Base-by-base conservation (phyloP, 2,888 invertebrate genomes). In the Tipula vernalis region DNA sequence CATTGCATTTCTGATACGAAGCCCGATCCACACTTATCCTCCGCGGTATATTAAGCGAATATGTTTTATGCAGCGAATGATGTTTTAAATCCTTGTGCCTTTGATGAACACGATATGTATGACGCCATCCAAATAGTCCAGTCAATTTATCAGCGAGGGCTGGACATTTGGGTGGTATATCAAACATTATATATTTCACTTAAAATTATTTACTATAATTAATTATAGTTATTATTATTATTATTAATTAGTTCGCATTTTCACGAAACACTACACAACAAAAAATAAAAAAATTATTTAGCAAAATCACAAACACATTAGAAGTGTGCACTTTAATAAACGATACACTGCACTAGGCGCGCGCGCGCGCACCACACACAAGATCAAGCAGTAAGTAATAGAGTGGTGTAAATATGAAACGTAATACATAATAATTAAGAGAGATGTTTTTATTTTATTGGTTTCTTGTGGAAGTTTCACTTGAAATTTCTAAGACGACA, bases 21-120 rank as follows among this genome's bases (percentile, higher is more conserved):
- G 85, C 12, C 42, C 86, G 42, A 36, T 86, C 87, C 15, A 85
- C 87, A 42, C 42, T 85, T 86, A 90, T 89, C 86, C 91, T 90
- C 87, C 90, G 90, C 88, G 91, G 91, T 88, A 91, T 88, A 87
- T 91, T 91, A 88, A 92, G 88, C 87, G 91, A 91, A 89, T 91
- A 91, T 87, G 91, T 91, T 89, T 91, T 92, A 88, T 91, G 91
- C 87, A 92, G 88, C 44, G 87, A 87, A 88, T 90, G 90, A 88
- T 91, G 91, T 47, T 90, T 89, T 88, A 94, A 92, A 88, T 93
- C 93, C 89, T 95, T 93, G 89, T 96, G 96, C 88, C 95, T 92
- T 90, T 95, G 95, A 90, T 96, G 95, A 88, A 96, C 96, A 88
- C 95, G 95, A 90, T 96, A 96, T 8, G 95, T 96, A 90, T 96